Base-by-base conservation (phyloP, 2,888 invertebrate species). In the Zaprionus obscuricornis region DNA sequence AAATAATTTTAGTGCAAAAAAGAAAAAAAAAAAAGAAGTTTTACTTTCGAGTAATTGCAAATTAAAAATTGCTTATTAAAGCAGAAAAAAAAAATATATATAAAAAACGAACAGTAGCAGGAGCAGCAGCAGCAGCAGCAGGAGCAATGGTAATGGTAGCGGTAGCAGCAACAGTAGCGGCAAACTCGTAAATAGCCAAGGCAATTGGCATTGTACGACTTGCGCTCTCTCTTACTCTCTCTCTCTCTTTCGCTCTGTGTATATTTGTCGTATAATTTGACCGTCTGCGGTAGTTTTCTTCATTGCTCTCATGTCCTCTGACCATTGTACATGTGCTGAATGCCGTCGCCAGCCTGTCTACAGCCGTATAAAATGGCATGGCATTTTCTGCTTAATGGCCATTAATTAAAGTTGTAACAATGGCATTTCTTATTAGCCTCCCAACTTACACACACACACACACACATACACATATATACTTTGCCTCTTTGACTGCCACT, bases 41-140 rank as follows among this genome's bases (percentile, higher is more conserved):
- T n/a, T n/a, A n/a, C n/a, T n/a, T 66, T 60, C 65, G 71, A 81
- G 83, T 81, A 81, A 81, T 81, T 79, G 79, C 85, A 83, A 85
- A 83, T 81, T 81, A 81, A 81, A 85, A 81, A 83, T 81, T 83
- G 85, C 81, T 85, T 83, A 81, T 85, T 82, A 81, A 85, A 73
- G 79, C 73, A 82, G 63, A 85, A 76, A 36, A 54, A 46, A n/a
- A n/a, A n/a, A n/a, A n/a, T n/a, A n/a, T n/a, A n/a, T n/a, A n/a
- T 1, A 20, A 39, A 27, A 24, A 11, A 31, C 27, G 20, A 22
- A 26, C 33, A n/a, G n/a, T n/a, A n/a, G n/a, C 66, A 43, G 58
- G 40, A 46, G 22, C 56, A 64, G 58, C 43, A 39, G 27, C 54
- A 46, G 58, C 36, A 34, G 26, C 59, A 31, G 50, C 50, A 26